Evolutionary conservation across 2,113 vertebrate genomes (phyloP).

Genomic region (Strix aluco): DNA sequence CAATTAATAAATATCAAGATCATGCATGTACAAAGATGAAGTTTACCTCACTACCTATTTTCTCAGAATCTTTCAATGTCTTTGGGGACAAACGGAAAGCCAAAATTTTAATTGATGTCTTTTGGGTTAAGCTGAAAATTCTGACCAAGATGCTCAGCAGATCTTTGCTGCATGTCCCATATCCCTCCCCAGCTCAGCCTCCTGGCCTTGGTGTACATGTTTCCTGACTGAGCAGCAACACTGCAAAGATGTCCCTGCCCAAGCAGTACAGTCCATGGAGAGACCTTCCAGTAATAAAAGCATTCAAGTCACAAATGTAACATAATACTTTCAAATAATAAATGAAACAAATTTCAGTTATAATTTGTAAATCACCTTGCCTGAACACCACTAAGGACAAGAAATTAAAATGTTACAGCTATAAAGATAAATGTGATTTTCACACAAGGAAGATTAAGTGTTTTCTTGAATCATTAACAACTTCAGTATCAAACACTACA

Average conservation of each 20-base stretch:
- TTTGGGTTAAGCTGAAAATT: not conserved
- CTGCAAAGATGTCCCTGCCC: not conserved
- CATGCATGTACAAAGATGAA: not conserved
- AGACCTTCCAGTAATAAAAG: not conserved
- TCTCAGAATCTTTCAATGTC: not conserved
- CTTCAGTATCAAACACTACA: not conserved
- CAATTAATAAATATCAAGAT: not conserved
- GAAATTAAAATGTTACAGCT: not conserved
- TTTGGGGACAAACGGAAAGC: not conserved
- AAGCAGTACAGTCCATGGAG: not conserved
- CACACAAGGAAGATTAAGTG: not conserved
- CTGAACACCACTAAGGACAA: not conserved
- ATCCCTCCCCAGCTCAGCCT: not conserved
- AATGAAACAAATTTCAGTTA: not conserved
- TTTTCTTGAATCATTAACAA: not conserved
- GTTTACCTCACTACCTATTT: not conserved
- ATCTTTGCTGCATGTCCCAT: not conserved
- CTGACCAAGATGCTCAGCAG: not conserved
- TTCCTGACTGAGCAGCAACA: not conserved
- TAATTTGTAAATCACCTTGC: not conserved
- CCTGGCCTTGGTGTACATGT: accelerated
- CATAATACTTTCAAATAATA: not conserved
- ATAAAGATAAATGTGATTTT: not conserved
- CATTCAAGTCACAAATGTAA: not conserved
- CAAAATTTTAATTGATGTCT: not conserved